These are phyloP conservation scores for Chloroceryle amazona DNA, from an alignment of 2,797 vertebrate genomes.

Conservation along the genomic window DNA sequence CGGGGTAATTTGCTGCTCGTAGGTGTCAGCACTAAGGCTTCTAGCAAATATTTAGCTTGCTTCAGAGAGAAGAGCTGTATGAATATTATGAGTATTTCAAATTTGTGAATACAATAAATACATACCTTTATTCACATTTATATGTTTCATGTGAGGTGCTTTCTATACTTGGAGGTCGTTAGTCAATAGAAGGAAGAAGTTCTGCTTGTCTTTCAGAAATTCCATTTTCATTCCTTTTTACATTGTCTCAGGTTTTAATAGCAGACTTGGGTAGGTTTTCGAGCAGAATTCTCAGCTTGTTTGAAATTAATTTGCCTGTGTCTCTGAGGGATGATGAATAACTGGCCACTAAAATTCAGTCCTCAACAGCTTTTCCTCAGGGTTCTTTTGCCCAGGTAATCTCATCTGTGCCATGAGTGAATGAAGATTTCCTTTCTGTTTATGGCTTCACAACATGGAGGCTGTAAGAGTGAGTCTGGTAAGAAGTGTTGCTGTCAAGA, in stretches of 20 bases:
- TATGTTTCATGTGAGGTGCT: not conserved
- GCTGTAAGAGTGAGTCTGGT: not conserved
- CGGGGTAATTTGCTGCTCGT: not conserved
- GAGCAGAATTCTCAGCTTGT: not conserved
- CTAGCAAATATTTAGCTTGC: not conserved
- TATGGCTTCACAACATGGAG: not conserved
- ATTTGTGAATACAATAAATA: not conserved
- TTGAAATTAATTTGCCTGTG: not conserved
- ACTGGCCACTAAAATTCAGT: not conserved
- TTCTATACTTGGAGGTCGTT: not conserved
- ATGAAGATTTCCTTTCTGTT: not conserved
- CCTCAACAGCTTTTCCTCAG: not conserved
- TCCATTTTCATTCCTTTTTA: not conserved
- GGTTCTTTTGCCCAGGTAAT: not conserved
- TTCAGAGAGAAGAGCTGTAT: not conserved
- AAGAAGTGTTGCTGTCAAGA: not conserved
- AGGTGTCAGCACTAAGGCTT: not conserved
- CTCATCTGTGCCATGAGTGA: rapidly evolving
- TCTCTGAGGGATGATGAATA: not conserved
- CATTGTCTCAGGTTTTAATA: not conserved
- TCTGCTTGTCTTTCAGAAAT: not conserved
- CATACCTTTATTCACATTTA: not conserved
- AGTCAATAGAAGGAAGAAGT: not conserved
- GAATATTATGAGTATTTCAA: not conserved
- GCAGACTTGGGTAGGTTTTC: not conserved